Evolutionary conservation across 2,888 invertebrate species (phyloP).

Genomic region (Aporophyla lueneburgensis): DNA sequence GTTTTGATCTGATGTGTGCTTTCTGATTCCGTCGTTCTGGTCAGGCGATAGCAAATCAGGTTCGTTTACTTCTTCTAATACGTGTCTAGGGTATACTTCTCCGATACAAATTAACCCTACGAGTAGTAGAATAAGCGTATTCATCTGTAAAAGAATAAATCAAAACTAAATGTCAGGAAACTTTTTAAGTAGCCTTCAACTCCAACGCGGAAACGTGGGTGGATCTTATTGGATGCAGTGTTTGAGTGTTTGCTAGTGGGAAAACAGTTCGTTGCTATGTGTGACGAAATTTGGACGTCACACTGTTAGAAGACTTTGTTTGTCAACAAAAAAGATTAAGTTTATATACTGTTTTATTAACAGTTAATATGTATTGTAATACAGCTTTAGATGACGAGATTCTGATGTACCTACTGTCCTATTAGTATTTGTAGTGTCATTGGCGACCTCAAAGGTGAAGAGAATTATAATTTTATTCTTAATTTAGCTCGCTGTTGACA

Average conservation of each 20-base stretch:
- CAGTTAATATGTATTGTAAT: slow-evolving; percentile 22
- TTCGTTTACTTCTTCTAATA: slow-evolving; percentile 69
- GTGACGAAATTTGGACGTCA: slow-evolving; percentile 8
- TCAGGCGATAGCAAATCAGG: slow-evolving; percentile 60
- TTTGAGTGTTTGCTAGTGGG: neutral
- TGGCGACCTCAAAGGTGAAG: slow-evolving; percentile 49
- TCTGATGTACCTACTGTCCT: slow-evolving; percentile 15
- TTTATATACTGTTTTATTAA: slow-evolving; percentile 32
- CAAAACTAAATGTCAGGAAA: slow-evolving; percentile 50
- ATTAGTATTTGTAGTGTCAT: slow-evolving; percentile 44
- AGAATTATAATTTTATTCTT: slow-evolving; percentile 61
- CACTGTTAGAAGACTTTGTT: slow-evolving; percentile 10
- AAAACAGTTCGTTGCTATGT: neutral
- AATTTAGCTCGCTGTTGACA: slow-evolving; percentile 51
- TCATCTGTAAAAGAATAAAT: slow-evolving; percentile 79
- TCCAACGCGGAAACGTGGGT: slow-evolving; percentile 47
- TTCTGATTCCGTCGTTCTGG: slow-evolving; percentile 63
- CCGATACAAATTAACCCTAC: slow-evolving; percentile 73
- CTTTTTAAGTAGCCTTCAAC: slow-evolving; percentile 48
- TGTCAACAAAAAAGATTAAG: slow-evolving; percentile 40
- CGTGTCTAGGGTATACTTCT: slow-evolving; percentile 73
- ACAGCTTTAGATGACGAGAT: slow-evolving; percentile 15
- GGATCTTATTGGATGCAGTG: slow-evolving; percentile 20
- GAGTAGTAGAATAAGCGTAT: slow-evolving; percentile 72
- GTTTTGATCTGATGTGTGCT: slow-evolving; percentile 64